phyloP scores from a whole-genome alignment of 2,797 vertebrate genomes.

The Squalus acanthias region DNA sequence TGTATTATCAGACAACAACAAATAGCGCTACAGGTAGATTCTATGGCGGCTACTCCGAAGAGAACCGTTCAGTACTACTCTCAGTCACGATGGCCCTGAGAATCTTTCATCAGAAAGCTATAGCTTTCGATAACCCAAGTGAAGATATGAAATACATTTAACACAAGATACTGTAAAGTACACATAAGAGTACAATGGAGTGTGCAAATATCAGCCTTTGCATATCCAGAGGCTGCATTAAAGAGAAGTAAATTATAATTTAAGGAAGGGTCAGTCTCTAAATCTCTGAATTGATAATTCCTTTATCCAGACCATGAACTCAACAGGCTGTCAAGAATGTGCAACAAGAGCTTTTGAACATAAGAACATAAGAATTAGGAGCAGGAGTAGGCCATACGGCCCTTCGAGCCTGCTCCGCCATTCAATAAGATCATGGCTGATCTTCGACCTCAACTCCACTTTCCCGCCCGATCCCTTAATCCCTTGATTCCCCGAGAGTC shows the following conservation, averaged over 20 bases:
- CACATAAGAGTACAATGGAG: too few species aligned
- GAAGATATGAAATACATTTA: neutral
- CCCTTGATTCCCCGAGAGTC: too few species aligned
- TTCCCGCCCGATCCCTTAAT: too few species aligned
- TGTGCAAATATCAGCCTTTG: neutral
- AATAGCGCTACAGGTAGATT: neutral
- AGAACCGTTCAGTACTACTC: neutral
- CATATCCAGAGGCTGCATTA: neutral
- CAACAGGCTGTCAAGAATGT: neutral
- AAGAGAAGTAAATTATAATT: neutral
- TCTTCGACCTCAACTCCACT: too few species aligned
- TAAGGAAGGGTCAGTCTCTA: neutral
- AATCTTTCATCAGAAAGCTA: neutral
- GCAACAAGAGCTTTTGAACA: neutral
- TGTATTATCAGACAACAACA: neutral
- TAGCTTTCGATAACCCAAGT: neutral
- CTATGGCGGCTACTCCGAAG: neutral
- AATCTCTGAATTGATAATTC: neutral
- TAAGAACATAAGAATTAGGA: too few species aligned
- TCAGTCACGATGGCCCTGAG: neutral
- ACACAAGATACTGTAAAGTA: neutral
- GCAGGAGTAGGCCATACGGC: too few species aligned
- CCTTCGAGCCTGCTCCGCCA: too few species aligned
- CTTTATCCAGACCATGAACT: neutral
- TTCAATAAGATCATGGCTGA: too few species aligned